Evolutionary conservation across 2,797 vertebrate genomes (phyloP).

Genomic region (Chiloscyllium punctatum): DNA sequence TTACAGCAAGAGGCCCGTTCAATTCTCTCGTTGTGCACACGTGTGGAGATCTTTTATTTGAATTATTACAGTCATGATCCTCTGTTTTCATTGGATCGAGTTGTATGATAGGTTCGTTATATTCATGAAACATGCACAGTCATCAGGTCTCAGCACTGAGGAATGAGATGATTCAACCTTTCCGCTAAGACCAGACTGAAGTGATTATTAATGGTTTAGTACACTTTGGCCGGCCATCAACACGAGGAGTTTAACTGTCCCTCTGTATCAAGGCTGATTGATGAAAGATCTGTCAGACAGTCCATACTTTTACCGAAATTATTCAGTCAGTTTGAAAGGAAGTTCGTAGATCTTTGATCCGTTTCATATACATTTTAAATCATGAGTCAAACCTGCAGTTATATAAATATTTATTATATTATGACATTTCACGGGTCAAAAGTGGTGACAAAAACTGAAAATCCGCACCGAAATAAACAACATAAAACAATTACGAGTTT

Average conservation of each 20-base stretch:
- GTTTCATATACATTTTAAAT: background rate
- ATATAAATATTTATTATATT: background rate
- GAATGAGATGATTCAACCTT: conserved; percentile 27
- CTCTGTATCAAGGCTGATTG: background rate
- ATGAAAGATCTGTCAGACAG: background rate
- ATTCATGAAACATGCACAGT: background rate
- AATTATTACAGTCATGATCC: background rate
- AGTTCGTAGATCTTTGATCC: background rate
- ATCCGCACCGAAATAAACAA: background rate
- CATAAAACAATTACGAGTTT: background rate
- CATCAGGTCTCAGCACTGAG: conserved; percentile 4
- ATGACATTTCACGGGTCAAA: background rate
- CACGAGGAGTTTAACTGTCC: too few relatives aligned
- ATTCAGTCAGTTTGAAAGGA: background rate
- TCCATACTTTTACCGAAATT: background rate
- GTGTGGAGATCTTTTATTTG: background rate
- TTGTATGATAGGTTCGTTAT: background rate
- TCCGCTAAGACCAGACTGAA: background rate
- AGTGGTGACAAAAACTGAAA: background rate
- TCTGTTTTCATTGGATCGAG: background rate
- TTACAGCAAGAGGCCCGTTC: background rate
- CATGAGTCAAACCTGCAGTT: background rate
- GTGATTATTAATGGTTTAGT: background rate
- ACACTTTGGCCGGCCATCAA: background rate
- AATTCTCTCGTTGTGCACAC: background rate